Evolutionary conservation across 2,888 invertebrate species (phyloP).

Genomic region (Zootermopsis nevadensis): DNA sequence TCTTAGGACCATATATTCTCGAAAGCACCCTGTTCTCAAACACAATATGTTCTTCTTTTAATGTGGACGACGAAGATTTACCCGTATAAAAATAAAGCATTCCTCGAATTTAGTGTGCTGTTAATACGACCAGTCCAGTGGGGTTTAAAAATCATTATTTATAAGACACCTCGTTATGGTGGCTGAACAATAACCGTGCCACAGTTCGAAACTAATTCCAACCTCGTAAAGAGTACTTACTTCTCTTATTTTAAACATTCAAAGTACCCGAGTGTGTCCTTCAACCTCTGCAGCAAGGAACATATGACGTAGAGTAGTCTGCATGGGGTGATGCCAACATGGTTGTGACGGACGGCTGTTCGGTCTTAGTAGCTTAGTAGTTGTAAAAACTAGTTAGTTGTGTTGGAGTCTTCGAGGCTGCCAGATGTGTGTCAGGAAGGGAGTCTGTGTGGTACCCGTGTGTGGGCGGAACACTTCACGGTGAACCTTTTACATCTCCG

Average conservation of each 20-base stretch:
- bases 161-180: not conserved
- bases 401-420: conserved; percentile 20
- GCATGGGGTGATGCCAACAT: not conserved
- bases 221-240: not conserved
- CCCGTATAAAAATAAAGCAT: too few relatives aligned
- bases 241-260: not conserved
- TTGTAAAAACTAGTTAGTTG: conserved; percentile 25
- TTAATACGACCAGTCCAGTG: too few relatives aligned
- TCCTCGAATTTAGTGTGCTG: too few relatives aligned
- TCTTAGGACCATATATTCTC: too few relatives aligned
- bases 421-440: conserved; percentile 11
- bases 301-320: not conserved
- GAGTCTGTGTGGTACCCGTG: not conserved
- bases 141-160: not conserved
- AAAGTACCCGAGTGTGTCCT: not conserved
- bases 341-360: not conserved
- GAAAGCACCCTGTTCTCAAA: too few relatives aligned
- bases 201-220: not conserved
- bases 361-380: not conserved
- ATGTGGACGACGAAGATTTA: too few relatives aligned
- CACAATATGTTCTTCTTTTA: too few relatives aligned
- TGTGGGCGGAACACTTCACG: not conserved
- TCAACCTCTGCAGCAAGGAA: not conserved
- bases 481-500: too few relatives aligned
- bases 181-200: not conserved